phyloP scores from a whole-genome alignment of 2,797 vertebrate genomes.

The Spizella passerina region DNA sequence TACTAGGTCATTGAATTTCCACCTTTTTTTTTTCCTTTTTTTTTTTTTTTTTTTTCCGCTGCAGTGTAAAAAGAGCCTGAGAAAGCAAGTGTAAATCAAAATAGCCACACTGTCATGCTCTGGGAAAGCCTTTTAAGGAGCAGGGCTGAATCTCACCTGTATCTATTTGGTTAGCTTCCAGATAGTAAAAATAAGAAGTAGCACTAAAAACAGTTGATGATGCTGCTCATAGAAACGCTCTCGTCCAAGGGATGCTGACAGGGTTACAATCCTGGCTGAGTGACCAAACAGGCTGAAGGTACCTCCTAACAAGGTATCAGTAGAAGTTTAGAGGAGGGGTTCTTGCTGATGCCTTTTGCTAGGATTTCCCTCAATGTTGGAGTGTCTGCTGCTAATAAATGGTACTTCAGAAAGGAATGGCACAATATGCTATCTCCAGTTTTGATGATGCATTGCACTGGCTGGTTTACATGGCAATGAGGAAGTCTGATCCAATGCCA shows the following conservation, averaged over 20 bases:
- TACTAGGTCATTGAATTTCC: background rate
- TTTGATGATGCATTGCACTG: background rate
- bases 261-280: background rate
- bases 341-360: background rate
- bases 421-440: background rate
- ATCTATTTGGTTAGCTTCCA: background rate
- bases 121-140: background rate
- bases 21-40: background rate
- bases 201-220: background rate
- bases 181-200: background rate
- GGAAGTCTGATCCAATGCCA: background rate
- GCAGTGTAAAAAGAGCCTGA: background rate
- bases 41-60: background rate
- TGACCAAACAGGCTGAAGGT: background rate
- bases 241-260: background rate
- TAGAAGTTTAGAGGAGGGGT: background rate
- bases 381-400: background rate
- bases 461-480: background rate
- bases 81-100: background rate
- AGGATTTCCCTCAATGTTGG: background rate
- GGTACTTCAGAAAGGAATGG: background rate
- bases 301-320: background rate
- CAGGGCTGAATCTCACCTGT: background rate
- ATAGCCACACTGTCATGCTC: background rate
- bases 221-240: background rate